These are phyloP conservation scores for Chascanopsetta lugubris DNA, from an alignment of 2,113 vertebrate genomes.

Conservation along the genomic window DNA sequence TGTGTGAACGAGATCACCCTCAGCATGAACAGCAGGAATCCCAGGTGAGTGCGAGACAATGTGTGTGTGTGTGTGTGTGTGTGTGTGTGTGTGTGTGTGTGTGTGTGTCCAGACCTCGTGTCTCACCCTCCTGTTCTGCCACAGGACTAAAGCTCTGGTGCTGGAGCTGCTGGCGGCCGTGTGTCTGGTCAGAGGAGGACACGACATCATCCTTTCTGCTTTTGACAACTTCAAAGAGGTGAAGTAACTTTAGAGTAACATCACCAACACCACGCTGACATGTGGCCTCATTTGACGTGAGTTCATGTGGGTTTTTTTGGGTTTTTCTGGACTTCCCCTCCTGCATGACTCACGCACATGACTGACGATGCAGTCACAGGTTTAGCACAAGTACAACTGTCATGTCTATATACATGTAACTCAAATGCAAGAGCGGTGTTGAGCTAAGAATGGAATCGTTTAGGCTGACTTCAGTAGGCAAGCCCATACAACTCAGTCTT, in stretches of 20 bases:
- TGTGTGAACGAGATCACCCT: conserved; percentile 97
- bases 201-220: conserved; percentile 92
- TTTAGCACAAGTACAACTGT: conserved; percentile 28
- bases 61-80: not conserved
- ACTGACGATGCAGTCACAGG: not conserved
- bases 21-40: conserved; percentile 93
- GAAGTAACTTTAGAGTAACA: not conserved
- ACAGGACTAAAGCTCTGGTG: conserved; percentile 94
- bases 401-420: not conserved
- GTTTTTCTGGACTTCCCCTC: conserved; percentile 36
- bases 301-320: not conserved
- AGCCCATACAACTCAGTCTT: not conserved
- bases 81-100: not conserved
- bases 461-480: not conserved
- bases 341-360: conserved; percentile 48
- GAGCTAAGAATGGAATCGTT: not conserved
- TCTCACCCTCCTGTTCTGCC: not conserved
- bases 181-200: conserved; percentile 93
- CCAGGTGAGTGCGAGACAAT: conserved; percentile 82
- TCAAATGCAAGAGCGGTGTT: not conserved
- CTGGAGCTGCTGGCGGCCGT: conserved; percentile 93
- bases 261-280: not conserved
- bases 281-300: not conserved
- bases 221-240: conserved; percentile 97
- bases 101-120: conserved; percentile 2